Conservation (phyloP, 2,113 vertebrate genomes). For the Phalacrocorax aristotelis region DNA sequence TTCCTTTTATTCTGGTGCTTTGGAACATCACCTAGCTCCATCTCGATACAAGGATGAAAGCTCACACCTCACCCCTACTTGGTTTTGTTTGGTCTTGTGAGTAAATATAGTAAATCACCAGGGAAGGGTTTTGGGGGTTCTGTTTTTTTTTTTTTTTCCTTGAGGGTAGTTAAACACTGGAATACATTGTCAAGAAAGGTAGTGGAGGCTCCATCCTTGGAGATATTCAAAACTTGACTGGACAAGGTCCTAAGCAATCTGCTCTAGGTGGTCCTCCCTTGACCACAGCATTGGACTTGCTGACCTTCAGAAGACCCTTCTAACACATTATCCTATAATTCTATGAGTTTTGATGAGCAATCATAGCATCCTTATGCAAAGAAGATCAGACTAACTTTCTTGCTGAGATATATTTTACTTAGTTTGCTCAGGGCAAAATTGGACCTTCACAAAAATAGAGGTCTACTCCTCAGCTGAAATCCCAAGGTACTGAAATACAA, state of each 20-base stretch:
- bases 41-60: background rate
- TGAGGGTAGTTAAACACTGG: background rate
- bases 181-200: background rate
- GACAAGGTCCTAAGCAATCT: background rate
- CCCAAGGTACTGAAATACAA: background rate
- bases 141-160: background rate
- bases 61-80: background rate
- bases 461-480: background rate
- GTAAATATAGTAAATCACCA: background rate
- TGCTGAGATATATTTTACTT: background rate
- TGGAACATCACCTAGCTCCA: background rate
- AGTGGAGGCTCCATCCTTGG: background rate
- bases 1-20: background rate
- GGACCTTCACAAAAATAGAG: background rate
- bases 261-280: background rate
- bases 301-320: background rate
- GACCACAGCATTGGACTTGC: background rate
- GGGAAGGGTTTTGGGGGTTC: rapidly evolving
- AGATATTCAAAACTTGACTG: background rate
- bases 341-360: background rate
- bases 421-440: background rate
- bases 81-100: background rate
- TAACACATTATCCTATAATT: background rate
- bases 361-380: background rate
- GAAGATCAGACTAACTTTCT: background rate